A percentile compares a stretch with the other conserved stretches of the same genome.
phyloP scores from a whole-genome alignment of 2,113 vertebrate species.

The Nothoprocta pentlandii region DNA sequence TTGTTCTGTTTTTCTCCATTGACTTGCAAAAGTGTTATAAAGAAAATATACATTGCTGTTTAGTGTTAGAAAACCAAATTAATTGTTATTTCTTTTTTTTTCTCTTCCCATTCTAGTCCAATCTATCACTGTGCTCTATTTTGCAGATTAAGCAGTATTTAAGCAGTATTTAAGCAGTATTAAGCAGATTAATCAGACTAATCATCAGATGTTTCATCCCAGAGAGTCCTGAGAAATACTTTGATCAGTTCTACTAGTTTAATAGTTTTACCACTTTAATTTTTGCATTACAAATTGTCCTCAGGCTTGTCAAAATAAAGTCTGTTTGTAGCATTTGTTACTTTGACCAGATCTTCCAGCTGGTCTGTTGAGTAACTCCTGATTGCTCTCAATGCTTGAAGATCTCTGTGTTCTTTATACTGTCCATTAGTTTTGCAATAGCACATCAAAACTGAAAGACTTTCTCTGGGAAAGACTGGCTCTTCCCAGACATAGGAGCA shows the following conservation, averaged over 20 bases:
- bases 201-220: neutral
- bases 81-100: neutral
- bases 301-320: neutral
- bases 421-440: neutral
- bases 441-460: neutral
- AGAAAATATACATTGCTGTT: neutral
- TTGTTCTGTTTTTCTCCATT: neutral
- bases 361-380: neutral
- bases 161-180: neutral
- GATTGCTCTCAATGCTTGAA: neutral
- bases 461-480: neutral
- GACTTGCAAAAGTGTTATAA: neutral
- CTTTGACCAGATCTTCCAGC: neutral
- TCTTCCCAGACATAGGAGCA: neutral
- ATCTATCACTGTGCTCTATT: neutral
- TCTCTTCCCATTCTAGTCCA: neutral
- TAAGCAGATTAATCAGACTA: neutral
- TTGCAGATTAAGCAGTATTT: neutral
- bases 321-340: rapidly evolving
- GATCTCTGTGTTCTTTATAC: neutral
- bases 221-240: neutral
- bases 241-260: neutral
- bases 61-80: neutral
- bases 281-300: neutral
- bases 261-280: neutral